Base-by-base conservation (phyloP, 2,113 vertebrate species). In the Platichthys stellatus region DNA sequence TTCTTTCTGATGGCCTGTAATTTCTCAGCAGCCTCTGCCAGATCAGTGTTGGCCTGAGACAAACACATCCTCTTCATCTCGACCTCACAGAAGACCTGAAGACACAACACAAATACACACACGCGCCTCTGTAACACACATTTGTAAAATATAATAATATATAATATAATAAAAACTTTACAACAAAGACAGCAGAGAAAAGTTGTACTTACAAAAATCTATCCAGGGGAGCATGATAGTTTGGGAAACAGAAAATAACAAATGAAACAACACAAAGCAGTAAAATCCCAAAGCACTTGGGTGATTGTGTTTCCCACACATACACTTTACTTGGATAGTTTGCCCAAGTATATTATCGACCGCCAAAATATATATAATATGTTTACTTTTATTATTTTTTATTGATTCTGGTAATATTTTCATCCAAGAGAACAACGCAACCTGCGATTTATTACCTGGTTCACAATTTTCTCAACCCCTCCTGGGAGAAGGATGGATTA, bases 171-270 rank as follows among this genome's bases (percentile, higher is more conserved):
- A 53, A 21, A 64, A 74, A 63, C 53, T n/a, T 8, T 71, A 14
- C 10, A 28, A 74, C 26, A 58, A 2, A 43, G 13, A 15, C 6
- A 45, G 21, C 20, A 72, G 5, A 3, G 17, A 2, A 18, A 13
- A 72, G 21, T 31, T 81, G 4, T 93, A 95, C 95, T 95, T 93
- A 95, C 96, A 95, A 95, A 95, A 18, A 95, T 96, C 96, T 96
- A 85, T 93, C 92, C 92, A 80, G 83, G 69, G 85, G 87, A 94
- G 93, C 93, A 82, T 84, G 85, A 87, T 57, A 61, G 88, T 83
- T 94, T 92, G 90, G 45, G 45, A 81, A 45, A 84, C 68, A 83
- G 47, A 81, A 80, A 57, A 80, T 81, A 73, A 0, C 2, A 6
- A 60, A 62, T n/a, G 40, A 84, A 62, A 85, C 23, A 84, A 81